phyloP scores from a whole-genome alignment of 2,113 vertebrate species.

The Mohoua ochrocephala region DNA sequence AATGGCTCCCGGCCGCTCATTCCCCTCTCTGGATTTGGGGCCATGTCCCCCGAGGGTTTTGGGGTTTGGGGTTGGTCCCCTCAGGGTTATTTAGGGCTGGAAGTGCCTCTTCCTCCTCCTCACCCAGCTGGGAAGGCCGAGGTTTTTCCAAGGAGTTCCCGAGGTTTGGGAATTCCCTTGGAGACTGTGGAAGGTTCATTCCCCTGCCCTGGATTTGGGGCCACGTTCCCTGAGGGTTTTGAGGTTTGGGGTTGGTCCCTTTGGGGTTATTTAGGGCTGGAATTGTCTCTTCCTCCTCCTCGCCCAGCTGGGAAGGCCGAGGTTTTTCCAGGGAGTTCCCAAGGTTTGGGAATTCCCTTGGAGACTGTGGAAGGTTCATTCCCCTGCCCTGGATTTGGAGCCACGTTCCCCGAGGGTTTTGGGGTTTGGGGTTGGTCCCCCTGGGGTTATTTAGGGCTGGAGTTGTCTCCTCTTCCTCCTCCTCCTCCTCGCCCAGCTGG shows the following conservation, averaged over 20 bases:
- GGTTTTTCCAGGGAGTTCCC: no score
- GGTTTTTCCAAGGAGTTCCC: neutral
- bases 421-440: neutral
- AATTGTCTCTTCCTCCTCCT: no score
- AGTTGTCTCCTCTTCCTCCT: neutral
- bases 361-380: no score
- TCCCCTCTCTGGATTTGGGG: accelerated
- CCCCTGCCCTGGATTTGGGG: no score
- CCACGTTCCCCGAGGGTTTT: accelerated
- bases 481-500: neutral
- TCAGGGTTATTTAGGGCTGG: neutral
- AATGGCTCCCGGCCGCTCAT: accelerated
- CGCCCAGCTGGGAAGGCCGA: no score
- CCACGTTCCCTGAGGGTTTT: no score
- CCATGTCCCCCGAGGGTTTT: accelerated
- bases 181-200: neutral
- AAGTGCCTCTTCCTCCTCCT: neutral
- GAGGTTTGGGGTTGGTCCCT: no score
- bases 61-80: neutral
- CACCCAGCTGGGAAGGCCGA: neutral
- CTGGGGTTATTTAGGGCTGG: neutral
- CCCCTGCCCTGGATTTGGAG: no score
- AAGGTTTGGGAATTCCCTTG: no score
- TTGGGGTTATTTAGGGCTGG: no score
- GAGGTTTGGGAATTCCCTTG: neutral